These are phyloP conservation scores for Leucoraja ocellata DNA, from an alignment of 2,797 vertebrate species.

Conservation along the genomic window DNA sequence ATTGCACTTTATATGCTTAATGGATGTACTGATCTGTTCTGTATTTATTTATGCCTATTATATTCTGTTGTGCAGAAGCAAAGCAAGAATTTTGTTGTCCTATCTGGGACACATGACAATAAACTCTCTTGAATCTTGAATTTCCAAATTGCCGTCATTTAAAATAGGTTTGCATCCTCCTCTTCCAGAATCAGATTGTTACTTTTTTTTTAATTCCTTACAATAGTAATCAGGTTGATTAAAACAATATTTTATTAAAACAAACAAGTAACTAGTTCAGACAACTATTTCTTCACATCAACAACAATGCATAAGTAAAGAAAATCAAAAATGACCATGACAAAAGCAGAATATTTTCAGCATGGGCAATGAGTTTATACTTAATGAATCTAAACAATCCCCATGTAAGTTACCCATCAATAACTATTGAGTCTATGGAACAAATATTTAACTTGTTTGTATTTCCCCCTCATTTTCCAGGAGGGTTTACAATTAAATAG, in stretches of 20 bases:
- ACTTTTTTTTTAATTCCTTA: too few relatives aligned
- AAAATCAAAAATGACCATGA: background rate
- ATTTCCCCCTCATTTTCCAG: constrained; percentile 55
- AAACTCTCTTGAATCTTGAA: too few relatives aligned
- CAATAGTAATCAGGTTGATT: background rate
- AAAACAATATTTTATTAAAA: background rate
- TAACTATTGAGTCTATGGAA: background rate
- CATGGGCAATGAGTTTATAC: background rate
- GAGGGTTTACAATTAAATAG: constrained; percentile 64
- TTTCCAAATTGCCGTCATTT: background rate
- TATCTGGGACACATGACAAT: too few relatives aligned
- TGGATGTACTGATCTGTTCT: too few relatives aligned
- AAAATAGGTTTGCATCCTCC: too few relatives aligned
- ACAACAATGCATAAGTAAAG: background rate
- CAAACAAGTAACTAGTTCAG: background rate
- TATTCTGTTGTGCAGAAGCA: too few relatives aligned
- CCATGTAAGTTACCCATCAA: background rate
- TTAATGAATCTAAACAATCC: background rate
- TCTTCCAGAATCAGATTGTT: background rate
- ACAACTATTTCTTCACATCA: background rate
- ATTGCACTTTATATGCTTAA: too few relatives aligned
- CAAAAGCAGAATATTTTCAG: background rate
- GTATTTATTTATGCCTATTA: too few relatives aligned
- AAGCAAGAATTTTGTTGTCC: too few relatives aligned
- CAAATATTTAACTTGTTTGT: constrained; percentile 16